Base-by-base conservation (phyloP, 2,888 invertebrate genomes). In the Megamerina dolium region DNA sequence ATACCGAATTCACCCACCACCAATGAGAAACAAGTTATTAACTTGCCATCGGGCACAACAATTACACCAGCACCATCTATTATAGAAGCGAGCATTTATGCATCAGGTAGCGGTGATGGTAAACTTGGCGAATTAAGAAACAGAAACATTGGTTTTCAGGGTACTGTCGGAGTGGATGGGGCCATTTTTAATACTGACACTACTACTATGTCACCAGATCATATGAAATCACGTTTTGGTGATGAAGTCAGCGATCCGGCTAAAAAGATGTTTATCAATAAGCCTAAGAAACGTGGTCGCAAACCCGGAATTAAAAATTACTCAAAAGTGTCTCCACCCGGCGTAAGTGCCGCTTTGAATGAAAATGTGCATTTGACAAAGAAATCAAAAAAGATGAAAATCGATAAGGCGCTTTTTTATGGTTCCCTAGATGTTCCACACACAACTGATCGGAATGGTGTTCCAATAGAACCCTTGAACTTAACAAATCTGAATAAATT, bases 11-110 rank as follows among this genome's bases (percentile, higher is more conserved):
- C 10, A 23, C 52, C 48, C 16, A 33, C 52, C 8, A 33, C 46
- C 3, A 46, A 43, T 37, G 54, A 56, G 2, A 51, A 56, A 2
- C 53, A 58, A 4, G 45, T 67, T 10, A 65, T 68, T 32, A 66
- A 51, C 43, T 51, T 69, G 12, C 70, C 69, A 5, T 66, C 64
- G 4, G 70, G 70, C 2, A 70, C 70, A 20, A 70, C 70, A 10
- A 68, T 70, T 23, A 70, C 70, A 2, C 66, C 70, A 27, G 50
- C 67, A 10, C 60, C 55, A 2, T 48, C 51, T 4, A 45, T 47
- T 16, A 44, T 45, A 17, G 13, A 16, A 48, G 51, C 1, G n/a
- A n/a, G 52, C 33, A 50, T 52, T 2, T 54, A 54, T 30, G 46
- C 54, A n/a, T 51, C 54, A 19, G 50, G 49, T 8, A 41, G n/a